Evolutionary conservation across 2,888 invertebrate genomes (phyloP).

Genomic region (Hypena proboscidalis): DNA sequence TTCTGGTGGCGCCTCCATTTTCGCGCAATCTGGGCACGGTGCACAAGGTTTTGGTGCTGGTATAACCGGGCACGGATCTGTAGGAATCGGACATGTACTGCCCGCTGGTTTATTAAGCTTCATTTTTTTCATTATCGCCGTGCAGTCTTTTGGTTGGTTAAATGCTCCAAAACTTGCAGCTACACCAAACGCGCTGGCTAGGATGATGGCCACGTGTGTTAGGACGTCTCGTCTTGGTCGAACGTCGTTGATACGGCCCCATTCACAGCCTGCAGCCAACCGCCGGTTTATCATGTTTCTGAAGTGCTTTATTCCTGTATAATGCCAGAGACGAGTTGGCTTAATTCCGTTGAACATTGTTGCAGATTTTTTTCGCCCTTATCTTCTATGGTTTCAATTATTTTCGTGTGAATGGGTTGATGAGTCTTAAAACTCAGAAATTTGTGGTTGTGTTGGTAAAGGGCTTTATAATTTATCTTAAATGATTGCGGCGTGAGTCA

Average conservation of each 20-base stretch:
- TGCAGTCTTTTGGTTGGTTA: conserved; percentile 21
- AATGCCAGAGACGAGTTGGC: conserved; percentile 63
- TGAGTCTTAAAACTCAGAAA: too few species aligned
- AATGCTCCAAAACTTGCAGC: conserved; percentile 47
- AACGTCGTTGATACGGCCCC: conserved; percentile 16
- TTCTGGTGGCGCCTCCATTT: too few species aligned
- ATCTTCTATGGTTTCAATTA: too few species aligned
- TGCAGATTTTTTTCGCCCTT: neutral
- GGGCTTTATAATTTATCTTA: too few species aligned
- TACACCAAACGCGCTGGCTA: conserved; percentile 7
- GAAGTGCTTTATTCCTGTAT: conserved; percentile 55
- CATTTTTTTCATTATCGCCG: neutral
- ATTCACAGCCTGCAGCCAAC: conserved; percentile 19
- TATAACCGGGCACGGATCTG: conserved; percentile 23
- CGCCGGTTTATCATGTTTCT: conserved; percentile 40
- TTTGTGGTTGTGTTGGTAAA: too few species aligned
- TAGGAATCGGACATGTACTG: neutral
- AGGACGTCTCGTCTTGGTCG: conserved; percentile 32
- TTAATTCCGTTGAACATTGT: conserved; percentile 56
- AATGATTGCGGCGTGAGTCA: too few species aligned
- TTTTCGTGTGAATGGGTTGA: too few species aligned
- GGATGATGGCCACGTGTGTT: neutral
- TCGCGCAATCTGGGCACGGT: too few species aligned
- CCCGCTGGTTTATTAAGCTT: too few species aligned
- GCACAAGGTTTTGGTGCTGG: too few species aligned